Evolutionary conservation across 2,113 vertebrate species (phyloP).

Genomic region (Semnornis frantzii): DNA sequence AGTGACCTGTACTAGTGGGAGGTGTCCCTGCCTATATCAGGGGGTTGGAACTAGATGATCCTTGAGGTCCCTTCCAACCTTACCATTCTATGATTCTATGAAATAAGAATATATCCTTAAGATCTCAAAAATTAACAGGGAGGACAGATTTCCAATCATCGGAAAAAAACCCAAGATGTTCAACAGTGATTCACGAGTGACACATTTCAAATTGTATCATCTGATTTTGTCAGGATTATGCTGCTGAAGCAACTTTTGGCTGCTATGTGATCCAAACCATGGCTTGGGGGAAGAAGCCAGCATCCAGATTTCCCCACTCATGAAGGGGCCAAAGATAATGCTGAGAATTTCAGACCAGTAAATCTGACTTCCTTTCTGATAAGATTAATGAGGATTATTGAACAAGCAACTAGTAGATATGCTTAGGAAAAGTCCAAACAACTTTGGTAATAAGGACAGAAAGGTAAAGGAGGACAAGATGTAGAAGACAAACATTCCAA

Average conservation of each 20-base stretch:
- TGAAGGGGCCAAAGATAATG: background rate
- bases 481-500: background rate
- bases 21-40: too few species aligned
- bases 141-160: background rate
- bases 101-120: background rate
- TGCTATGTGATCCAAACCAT: background rate
- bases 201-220: background rate
- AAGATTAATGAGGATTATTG: background rate
- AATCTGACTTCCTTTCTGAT: background rate
- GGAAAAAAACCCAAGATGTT: background rate
- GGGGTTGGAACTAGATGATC: too few species aligned
- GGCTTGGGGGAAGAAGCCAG: background rate
- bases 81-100: too few species aligned
- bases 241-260: background rate
- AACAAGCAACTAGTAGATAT: background rate
- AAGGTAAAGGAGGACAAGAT: background rate
- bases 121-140: constrained; percentile 2
- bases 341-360: background rate
- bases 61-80: too few species aligned
- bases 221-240: background rate
- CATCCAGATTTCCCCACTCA: background rate
- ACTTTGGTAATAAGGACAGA: background rate
- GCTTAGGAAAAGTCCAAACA: background rate
- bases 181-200: background rate
- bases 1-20: too few species aligned